A percentile compares a stretch with the other conserved stretches of the same genome.
Conservation (phyloP, 2,113 vertebrate genomes). For the Picathartes gymnocephalus region DNA sequence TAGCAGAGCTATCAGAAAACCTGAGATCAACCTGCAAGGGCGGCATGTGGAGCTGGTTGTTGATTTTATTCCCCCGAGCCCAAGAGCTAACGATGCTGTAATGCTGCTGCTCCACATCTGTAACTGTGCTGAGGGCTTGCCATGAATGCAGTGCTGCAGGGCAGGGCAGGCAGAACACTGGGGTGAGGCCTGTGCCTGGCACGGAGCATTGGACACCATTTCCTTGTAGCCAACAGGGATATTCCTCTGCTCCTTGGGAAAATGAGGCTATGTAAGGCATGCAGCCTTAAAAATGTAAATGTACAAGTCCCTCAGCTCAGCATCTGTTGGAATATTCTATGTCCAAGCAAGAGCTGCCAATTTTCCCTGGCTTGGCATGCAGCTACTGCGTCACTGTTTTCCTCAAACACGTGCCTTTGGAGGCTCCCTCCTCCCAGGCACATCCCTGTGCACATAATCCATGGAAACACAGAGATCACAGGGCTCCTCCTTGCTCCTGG, state of each 20-base stretch:
- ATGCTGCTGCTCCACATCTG: too few relatives aligned
- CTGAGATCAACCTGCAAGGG: too few relatives aligned
- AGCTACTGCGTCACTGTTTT: not conserved
- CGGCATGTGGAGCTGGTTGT: too few relatives aligned
- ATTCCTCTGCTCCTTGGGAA: not conserved
- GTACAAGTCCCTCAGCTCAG: not conserved
- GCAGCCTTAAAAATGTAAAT: not conserved
- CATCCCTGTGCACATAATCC: accelerated
- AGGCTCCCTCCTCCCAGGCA: not conserved
- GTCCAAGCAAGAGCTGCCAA: not conserved
- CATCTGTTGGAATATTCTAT: not conserved
- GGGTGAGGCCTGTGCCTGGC: not conserved
- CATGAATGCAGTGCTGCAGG: too few relatives aligned
- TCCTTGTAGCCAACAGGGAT: not conserved
- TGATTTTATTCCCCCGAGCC: too few relatives aligned
- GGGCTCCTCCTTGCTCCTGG: not conserved
- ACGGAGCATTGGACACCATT: not conserved
- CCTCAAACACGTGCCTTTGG: not conserved
- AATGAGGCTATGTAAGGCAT: not conserved
- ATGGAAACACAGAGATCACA: not conserved
- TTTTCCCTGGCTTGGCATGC: not conserved
- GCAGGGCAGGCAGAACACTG: not conserved
- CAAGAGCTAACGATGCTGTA: too few relatives aligned
- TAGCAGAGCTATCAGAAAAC: too few relatives aligned
- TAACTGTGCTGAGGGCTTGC: too few relatives aligned